phyloP scores from a whole-genome alignment of 2,888 invertebrate species.

The Drosophila infuscata region DNA sequence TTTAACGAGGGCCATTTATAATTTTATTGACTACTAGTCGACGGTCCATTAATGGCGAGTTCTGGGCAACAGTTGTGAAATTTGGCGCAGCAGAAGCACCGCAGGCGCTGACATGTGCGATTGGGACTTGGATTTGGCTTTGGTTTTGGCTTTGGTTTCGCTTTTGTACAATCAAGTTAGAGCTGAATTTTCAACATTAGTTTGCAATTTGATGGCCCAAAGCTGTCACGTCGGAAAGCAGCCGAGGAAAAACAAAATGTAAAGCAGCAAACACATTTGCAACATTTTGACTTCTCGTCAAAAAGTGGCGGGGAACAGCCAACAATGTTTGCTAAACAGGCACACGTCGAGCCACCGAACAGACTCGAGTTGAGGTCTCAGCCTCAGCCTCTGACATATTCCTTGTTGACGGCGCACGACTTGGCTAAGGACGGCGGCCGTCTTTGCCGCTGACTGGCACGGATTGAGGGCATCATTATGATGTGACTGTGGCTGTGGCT shows the following conservation, averaged over 20 bases:
- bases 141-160: constrained; percentile 30
- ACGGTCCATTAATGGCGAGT: constrained; percentile 49
- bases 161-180: constrained; percentile 31
- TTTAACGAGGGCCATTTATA: constrained; percentile 75
- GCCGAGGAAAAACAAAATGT: constrained; percentile 34
- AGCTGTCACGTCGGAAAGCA: constrained; percentile 80
- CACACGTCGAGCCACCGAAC: constrained; percentile 72
- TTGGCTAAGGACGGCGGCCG: constrained; percentile 64
- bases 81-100: constrained; percentile 70
- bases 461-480: constrained; percentile 80
- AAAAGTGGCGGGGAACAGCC: constrained; percentile 44
- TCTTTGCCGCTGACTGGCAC: constrained; percentile 48
- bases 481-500: constrained; percentile 60
- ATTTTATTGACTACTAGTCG: constrained; percentile 67
- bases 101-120: constrained; percentile 54
- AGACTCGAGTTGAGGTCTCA: constrained; percentile 16
- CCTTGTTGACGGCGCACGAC: constrained; percentile 78
- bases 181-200: constrained; percentile 76
- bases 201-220: constrained; percentile 76
- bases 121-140: constrained; percentile 29
- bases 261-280: constrained; percentile 68
- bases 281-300: constrained; percentile 75
- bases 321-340: constrained; percentile 76
- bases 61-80: constrained; percentile 66
- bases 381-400: constrained; percentile 77